Base-by-base conservation (phyloP, 1,140 invertebrate species). In the Cecropterus lyciades region DNA sequence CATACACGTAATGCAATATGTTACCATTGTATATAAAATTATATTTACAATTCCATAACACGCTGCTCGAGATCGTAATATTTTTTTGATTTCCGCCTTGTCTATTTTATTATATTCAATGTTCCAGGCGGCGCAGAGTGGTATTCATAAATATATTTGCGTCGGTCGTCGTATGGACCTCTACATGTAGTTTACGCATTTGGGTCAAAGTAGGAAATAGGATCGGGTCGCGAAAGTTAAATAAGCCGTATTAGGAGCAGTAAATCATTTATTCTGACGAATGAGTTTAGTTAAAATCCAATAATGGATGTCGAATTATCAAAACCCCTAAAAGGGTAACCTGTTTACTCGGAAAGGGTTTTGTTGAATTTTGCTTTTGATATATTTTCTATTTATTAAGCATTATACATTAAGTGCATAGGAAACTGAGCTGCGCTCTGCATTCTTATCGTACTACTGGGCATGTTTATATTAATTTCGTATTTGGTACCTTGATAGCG, bases 131-230 rank as follows among this genome's bases (percentile, higher is more conserved):
- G 46, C 57, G 42, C 20, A 24, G 55, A 65, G 46, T 64, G 40
- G 53, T 65, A 33, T 69, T 52, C 60, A 65, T 70, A 51, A 66
- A 56, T 56, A 33, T 56, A 56, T 56, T 56, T 56, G 53, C 16
- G 53, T 56, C 53, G 53, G 16, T 33, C 53, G 37, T 56, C 53
- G 16, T 16, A 42, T 33, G 53, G n/a, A n/a, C n/a, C n/a, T n/a
- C n/a, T 20, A 20, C 37, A 16, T 42, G 53, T 56, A 56, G 37
- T 56, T 56, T 56, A 56, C 53, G 67, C 68, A 78, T 72, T 74
- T 67, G 72, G 74, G 75, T 80, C 72, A 67, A 65, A 65, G 71
- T 75, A 74, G 75, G 73, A 80, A 80, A 78, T 81, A 72, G 70
- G 79, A 79, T 79, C 69, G 69, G 57, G 51, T 56, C 46, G 70